These are phyloP conservation scores for Bicyclus anynana DNA, from an alignment of 1,140 invertebrate species.

Conservation along the genomic window DNA sequence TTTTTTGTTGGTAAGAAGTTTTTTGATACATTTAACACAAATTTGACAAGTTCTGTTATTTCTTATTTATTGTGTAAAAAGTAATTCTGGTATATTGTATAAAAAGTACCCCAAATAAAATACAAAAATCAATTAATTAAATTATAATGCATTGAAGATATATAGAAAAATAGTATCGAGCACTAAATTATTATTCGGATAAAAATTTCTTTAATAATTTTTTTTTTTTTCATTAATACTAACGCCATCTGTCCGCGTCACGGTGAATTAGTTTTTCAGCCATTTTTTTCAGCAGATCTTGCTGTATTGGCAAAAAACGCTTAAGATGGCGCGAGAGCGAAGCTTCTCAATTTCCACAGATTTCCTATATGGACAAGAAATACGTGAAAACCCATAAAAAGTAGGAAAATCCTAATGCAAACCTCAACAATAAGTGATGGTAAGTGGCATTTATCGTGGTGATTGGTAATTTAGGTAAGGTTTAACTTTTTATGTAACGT, in stretches of 20 bases:
- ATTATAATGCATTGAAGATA: no score
- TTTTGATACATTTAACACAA: no score
- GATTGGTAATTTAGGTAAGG: background rate
- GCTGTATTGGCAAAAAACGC: conserved; percentile 34
- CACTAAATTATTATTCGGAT: no score
- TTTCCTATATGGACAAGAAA: background rate
- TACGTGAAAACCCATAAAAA: background rate
- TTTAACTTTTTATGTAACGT: background rate
- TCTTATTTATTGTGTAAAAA: no score
- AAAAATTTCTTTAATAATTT: no score
- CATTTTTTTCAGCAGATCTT: conserved; percentile 31
- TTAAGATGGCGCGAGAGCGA: conserved; percentile 29
- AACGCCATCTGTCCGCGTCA: conserved; percentile 24
- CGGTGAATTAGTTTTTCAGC: conserved; percentile 32
- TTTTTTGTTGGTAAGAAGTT: no score
- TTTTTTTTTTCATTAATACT: background rate
- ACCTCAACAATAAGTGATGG: background rate
- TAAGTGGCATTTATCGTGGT: background rate
- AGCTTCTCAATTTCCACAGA: background rate
- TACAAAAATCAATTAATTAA: no score
- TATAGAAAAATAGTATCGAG: no score
- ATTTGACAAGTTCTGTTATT: no score
- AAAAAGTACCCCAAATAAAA: no score
- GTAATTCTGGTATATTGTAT: no score
- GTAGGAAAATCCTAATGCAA: background rate